Evolutionary conservation across 2,888 invertebrate genomes (phyloP), one percentile per base, ranked within the genome.

Genomic region (Elmis aenea): DNA sequence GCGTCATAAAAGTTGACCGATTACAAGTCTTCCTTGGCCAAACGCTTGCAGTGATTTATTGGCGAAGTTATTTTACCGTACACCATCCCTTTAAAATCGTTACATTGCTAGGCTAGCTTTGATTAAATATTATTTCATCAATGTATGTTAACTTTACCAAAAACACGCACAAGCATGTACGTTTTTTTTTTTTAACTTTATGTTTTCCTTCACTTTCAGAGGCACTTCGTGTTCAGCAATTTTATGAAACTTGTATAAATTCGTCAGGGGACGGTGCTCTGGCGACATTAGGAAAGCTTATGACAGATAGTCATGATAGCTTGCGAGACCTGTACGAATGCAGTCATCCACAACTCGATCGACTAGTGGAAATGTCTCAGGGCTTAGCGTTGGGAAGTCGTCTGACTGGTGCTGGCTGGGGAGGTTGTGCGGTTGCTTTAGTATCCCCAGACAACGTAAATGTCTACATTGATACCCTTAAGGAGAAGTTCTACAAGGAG

Each of bases 381-480:
- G 77, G 80, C 29, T 42, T 59, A 20, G 51, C 65, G 11, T 71
- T 77, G n/a, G 87, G 91, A 23, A 87, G 90, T n/a, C 79, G 97
- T 30, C 72, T 99, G 21, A 97, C 97, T 1, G 99, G 97, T 18
- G 97, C 97, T 54, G 85, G 85, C 4, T 97, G 97, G 97, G 99
- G 97, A 20, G 99, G 99, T 3, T 97, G 96, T 67, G 80, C 85
- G 33, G 93, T 99, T 6, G 91, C 93, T 10, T 69, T 95, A 47
- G 81, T 88, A 33, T 74, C 77, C 1, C 74, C 75, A 36, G 75
- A 79, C 27, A 74, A 77, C 43, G 79, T 84, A 3, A 66, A 76
- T 8, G 66, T 73, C 43, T 92, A 87, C 61, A 77, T 91, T 24
- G 66, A 76, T 10, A 70, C 69, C 29, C 66, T 94, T 33, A 80